Base-by-base conservation (phyloP, 2,888 invertebrate species). In the Xanthostigma xanthostigma region DNA sequence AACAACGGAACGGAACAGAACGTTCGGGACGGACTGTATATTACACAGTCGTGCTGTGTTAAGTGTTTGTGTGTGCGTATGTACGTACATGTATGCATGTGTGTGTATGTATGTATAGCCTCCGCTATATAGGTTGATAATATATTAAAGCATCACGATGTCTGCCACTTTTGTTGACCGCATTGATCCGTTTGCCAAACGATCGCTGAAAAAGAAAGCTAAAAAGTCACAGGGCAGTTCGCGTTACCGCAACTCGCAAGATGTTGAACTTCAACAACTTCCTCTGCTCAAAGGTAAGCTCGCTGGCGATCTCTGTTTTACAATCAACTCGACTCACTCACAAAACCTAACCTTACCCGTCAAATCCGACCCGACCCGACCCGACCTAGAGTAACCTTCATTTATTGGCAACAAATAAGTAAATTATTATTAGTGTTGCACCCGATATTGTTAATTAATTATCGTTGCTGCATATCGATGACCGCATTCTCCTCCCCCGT, bases 201-300 rank as follows among this genome's bases (percentile, higher is more conserved):
- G 94, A 70, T 95, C 96, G 64, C 74, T 94, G 64, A 93, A 94
- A 77, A 93, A 96, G 78, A 95, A 97, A 74, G 91, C 92, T 66
- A 95, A 93, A 78, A 91, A 93, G 74, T 94, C 95, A 67, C 96
- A 97, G 75, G 97, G 97, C 63, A 96, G 96, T 62, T 97, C 97
- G 57, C 83, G 97, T 64, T 98, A 97, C 74, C 85, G 96, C 69
- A 93, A 94, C 69, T 93, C 94, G 64, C 93, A 93, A 73, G 95
- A 96, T 72, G 92, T 95, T 61, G 97, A 98, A 72, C 76, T 98
- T 59, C 91, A 91, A 70, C 90, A 90, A 66, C 79, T 98, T 71
- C 95, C 97, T 60, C 81, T 88, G 64, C 80, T 98, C 61, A 97
- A 96, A 91, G 97, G 97, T 97, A 65, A 68, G 76, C 68, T 48